A percentile compares a stretch with the other conserved stretches of the same genome.
phyloP scores from a whole-genome alignment of 1,140 invertebrate genomes.

The Neodiprion virginianus region DNA sequence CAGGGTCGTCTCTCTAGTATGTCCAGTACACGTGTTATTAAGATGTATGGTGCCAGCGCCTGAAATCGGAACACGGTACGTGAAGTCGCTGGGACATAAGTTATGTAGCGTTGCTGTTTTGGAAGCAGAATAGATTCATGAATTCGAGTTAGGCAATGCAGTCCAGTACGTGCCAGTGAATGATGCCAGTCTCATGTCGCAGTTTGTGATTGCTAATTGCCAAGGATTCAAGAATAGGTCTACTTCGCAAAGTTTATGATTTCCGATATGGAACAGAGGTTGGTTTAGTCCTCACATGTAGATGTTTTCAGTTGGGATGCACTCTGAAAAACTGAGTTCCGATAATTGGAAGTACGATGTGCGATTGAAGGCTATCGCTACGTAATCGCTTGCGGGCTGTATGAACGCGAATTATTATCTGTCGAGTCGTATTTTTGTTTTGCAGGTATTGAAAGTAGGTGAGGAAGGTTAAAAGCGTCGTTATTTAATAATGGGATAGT shows the following conservation, averaged over 20 bases:
- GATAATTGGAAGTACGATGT: background rate
- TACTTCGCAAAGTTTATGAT: background rate
- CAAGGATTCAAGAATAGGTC: background rate
- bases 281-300: background rate
- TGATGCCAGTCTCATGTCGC: background rate
- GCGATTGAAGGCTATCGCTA: background rate
- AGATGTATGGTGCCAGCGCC: too few species aligned
- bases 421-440: background rate
- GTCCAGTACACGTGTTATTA: too few species aligned
- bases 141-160: background rate
- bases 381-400: background rate
- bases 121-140: background rate
- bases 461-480: background rate
- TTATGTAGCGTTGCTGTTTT: background rate
- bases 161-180: background rate
- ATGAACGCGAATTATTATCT: background rate
- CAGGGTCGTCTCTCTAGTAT: too few species aligned
- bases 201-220: background rate
- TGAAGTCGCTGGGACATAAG: background rate
- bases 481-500: background rate
- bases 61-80: too few species aligned
- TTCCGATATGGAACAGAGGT: background rate
- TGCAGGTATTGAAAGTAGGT: background rate
- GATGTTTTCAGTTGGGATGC: background rate
- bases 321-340: background rate